Conservation (phyloP, 2,113 vertebrate species). For the Hylia prasina region DNA sequence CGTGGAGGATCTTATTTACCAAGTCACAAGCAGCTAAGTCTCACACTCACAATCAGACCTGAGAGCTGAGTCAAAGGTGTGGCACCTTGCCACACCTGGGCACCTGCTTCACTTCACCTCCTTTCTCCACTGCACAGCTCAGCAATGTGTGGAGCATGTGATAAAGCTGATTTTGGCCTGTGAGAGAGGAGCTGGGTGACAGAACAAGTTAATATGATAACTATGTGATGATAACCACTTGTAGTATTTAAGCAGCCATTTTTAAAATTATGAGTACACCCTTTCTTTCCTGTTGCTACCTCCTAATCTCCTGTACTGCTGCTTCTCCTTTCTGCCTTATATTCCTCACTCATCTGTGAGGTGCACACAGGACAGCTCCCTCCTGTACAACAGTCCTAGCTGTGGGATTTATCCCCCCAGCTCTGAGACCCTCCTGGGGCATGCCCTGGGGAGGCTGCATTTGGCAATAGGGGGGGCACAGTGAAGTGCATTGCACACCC, state of each 20-base stretch:
- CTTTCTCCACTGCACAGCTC: neutral
- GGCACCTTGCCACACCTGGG: neutral
- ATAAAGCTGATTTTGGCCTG: neutral
- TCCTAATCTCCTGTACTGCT: neutral
- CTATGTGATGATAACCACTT: neutral
- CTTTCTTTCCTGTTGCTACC: rapidly evolving
- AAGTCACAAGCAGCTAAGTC: neutral
- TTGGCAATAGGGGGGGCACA: rapidly evolving
- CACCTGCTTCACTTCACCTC: rapidly evolving
- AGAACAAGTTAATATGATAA: neutral
- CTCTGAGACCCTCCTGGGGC: rapidly evolving
- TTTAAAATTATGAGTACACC: neutral
- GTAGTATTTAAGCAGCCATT: neutral
- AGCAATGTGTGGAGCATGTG: rapidly evolving
- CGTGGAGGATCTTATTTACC: neutral
- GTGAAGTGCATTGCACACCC: neutral
- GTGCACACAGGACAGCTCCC: neutral
- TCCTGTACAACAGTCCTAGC: neutral
- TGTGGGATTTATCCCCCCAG: neutral
- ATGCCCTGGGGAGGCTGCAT: rapidly evolving
- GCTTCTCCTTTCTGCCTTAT: neutral
- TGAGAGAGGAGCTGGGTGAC: neutral
- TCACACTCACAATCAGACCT: neutral
- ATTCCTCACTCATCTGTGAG: neutral
- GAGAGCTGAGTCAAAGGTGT: neutral